A percentile compares a stretch with the other conserved stretches of the same genome.
phyloP scores from a whole-genome alignment of 1,140 invertebrate genomes.

The Harlomillsia oculata region DNA sequence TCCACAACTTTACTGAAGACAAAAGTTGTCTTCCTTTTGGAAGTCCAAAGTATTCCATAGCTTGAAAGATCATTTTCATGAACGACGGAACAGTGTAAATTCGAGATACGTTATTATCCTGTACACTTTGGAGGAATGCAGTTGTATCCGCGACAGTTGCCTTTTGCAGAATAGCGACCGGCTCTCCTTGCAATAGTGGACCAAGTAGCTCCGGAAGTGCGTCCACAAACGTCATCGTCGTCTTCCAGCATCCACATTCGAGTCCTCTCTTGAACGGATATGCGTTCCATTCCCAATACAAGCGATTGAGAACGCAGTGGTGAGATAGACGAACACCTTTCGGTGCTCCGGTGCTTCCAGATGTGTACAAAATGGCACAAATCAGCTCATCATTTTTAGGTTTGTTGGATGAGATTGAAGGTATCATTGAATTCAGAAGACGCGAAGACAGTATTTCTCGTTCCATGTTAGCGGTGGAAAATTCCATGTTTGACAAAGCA shows the following conservation, averaged over 20 bases:
- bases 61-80: slow-evolving; percentile 63
- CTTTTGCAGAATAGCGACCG: slow-evolving; percentile 60
- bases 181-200: slow-evolving; percentile 57
- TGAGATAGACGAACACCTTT: slow-evolving; percentile 84
- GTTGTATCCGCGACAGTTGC: slow-evolving; percentile 62
- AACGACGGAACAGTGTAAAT: slow-evolving; percentile 73
- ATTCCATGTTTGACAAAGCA: no score
- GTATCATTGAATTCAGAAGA: no score
- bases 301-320: slow-evolving; percentile 59
- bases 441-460: no score
- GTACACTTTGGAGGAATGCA: slow-evolving; percentile 54
- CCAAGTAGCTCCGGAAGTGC: slow-evolving; percentile 79
- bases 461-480: no score
- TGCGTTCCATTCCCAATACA: slow-evolving; percentile 71
- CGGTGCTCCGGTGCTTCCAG: slow-evolving; percentile 81
- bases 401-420: no score
- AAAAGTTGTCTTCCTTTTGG: slow-evolving; percentile 37
- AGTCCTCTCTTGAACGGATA: slow-evolving; percentile 60
- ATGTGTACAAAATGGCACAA: no score
- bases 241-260: slow-evolving; percentile 72
- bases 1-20: slow-evolving; percentile 57
- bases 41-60: slow-evolving; percentile 42
- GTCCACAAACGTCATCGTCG: slow-evolving; percentile 78
- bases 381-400: no score
- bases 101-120: slow-evolving; percentile 60